These are phyloP conservation scores for Meiosimyza decipiens DNA, from an alignment of 2,888 invertebrate species.

Conservation along the genomic window DNA sequence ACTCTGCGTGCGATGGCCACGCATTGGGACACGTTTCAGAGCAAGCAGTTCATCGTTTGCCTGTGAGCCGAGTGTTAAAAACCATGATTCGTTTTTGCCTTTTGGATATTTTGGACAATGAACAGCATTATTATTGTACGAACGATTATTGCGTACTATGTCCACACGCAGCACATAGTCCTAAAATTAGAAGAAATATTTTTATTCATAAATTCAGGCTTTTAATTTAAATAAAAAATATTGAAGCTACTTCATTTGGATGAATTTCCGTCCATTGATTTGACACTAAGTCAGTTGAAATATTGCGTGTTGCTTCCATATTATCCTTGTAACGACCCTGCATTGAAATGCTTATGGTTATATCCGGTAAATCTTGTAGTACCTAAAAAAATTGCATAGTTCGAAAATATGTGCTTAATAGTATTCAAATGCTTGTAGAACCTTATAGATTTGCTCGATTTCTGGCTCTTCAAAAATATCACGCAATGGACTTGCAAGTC, in stretches of 20 bases:
- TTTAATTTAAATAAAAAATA: not conserved
- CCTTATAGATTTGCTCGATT: conserved; percentile 76
- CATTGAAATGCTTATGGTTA: conserved; percentile 71
- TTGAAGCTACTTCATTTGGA: conserved; percentile 71
- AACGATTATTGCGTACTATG: conserved; percentile 67
- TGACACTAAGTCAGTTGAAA: conserved; percentile 63
- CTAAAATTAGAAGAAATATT: conserved; percentile 55
- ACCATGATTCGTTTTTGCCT: conserved; percentile 96
- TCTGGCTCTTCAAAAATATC: conserved; percentile 75
- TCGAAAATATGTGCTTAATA: not conserved
- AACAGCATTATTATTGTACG: conserved; percentile 69
- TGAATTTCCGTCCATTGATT: conserved; percentile 73
- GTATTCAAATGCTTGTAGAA: conserved; percentile 56
- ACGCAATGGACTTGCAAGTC: conserved; percentile 72
- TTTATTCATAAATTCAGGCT: not conserved
- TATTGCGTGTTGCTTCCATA: conserved; percentile 48
- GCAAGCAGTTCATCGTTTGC: conserved; percentile 80
- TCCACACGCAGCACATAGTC: conserved; percentile 78
- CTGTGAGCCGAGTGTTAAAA: conserved; percentile 83
- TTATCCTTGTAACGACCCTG: conserved; percentile 69
- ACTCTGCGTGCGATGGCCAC: conserved; percentile 68
- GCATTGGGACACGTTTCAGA: conserved; percentile 78
- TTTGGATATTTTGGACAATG: conserved; percentile 89
- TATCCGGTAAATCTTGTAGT: conserved; percentile 74
- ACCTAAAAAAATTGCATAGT: conserved; percentile 65